Evolutionary conservation across 2,888 invertebrate genomes (phyloP), one percentile per base, ranked within the genome.

Genomic region (Eupithecia exiguata): DNA sequence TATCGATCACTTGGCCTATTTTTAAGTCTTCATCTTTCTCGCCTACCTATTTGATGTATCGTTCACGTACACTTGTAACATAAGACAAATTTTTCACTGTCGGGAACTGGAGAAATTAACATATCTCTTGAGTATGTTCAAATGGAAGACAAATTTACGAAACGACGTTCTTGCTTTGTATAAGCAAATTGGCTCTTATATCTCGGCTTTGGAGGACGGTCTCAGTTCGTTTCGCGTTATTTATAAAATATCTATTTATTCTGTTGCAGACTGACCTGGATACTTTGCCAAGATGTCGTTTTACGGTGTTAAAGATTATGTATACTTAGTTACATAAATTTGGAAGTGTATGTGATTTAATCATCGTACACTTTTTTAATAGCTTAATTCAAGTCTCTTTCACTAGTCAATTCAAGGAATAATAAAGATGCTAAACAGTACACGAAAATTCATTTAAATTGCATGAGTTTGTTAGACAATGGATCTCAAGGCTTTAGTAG

Each of bases 241-340:
- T 93, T 92, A 92, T 93, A 93, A 90, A 89, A 89, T 87, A 83
- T 88, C 90, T 93, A 92, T 94, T 93, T 93, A 91, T 92, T 92
- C 92, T 92, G 90, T 90, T 89, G 92, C 82, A 84, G 85, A 81
- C 80, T 89, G 93, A 92, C 94, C 94, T 92, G 91, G 86, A 91
- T 92, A 88, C 88, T 84, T 82, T 85, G 90, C 87, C 89, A 89
- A 87, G 83, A 84, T 89, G 87, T 88, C 88, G 87, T 83, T 82
- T 61, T 70, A 74, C 68, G 69, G 70, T 30, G 72, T 38, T 65
- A 36, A 10, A 65, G n/a, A 65, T 36, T 65, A 12, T 4, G 12
- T 65, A 65, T 35, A n/a, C n/a, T n/a, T n/a, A 30, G 30, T 30
- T 30, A 30, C 30, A 30, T 30, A 36, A 21, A 58, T 58, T 25